These are phyloP conservation scores for Rhagonycha lutea DNA, from an alignment of 2,888 invertebrate genomes.

Conservation along the genomic window DNA sequence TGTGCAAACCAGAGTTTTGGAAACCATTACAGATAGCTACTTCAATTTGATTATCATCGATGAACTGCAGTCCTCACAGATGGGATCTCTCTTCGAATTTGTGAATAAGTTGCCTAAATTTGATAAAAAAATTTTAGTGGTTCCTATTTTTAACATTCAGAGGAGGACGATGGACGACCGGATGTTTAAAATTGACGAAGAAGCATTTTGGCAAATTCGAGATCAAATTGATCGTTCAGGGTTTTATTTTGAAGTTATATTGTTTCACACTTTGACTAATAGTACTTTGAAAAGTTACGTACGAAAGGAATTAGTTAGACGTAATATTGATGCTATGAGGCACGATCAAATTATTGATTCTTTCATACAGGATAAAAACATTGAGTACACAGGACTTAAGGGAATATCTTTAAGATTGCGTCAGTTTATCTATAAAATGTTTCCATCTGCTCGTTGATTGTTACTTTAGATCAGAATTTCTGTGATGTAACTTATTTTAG, in stretches of 20 bases:
- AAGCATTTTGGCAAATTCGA: conserved; percentile 34
- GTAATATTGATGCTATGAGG: conserved; percentile 24
- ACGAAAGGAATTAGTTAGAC: conserved; percentile 27
- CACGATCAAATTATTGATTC: conserved; percentile 29
- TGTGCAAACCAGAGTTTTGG: conserved; percentile 19
- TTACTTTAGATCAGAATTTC: not conserved
- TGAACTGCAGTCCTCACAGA: conserved; percentile 38
- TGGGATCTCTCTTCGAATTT: conserved; percentile 36
- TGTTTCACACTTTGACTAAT: conserved; percentile 39
- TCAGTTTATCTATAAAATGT: not conserved
- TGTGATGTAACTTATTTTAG: not conserved
- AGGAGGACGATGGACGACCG: conserved; percentile 32
- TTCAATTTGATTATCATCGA: conserved; percentile 45
- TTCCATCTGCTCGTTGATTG: not conserved
- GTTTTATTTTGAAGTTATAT: conserved; percentile 34
- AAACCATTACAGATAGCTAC: conserved; percentile 23
- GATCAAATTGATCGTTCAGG: conserved; percentile 34
- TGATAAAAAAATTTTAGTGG: conserved; percentile 32
- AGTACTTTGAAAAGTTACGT: conserved; percentile 38
- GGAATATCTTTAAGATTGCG: conserved; percentile 38
- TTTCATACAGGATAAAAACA: conserved; percentile 37
- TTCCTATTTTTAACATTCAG: conserved; percentile 44
- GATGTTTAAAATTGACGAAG: conserved; percentile 31
- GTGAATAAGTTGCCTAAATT: conserved; percentile 37
- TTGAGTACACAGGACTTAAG: conserved; percentile 39